phyloP scores from a whole-genome alignment of 2,888 invertebrate species.

The Neuroscelio doddi region DNA sequence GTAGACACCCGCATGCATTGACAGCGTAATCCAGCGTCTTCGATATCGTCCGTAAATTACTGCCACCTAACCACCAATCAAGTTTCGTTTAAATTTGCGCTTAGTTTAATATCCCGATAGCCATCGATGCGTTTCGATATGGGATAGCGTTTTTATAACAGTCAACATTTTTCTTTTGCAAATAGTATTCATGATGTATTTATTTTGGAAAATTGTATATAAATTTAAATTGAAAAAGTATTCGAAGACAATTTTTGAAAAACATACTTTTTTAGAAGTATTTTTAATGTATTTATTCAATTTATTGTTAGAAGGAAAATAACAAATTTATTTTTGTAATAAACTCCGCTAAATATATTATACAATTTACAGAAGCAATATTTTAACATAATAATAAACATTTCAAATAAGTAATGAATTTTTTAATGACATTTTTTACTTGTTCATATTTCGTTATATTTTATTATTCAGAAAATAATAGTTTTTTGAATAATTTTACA shows the following conservation, averaged over 20 bases:
- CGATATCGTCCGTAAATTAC: conserved; percentile 16
- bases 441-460: no score
- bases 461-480: no score
- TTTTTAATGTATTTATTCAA: no score
- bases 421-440: no score
- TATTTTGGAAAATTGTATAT: neutral
- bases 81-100: conserved; percentile 1
- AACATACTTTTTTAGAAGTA: no score
- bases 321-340: no score
- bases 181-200: neutral
- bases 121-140: neutral
- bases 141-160: neutral
- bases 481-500: no score
- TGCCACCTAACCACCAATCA: conserved; percentile 13
- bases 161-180: neutral
- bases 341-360: no score
- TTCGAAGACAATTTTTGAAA: neutral
- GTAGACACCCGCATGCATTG: conserved; percentile 19
- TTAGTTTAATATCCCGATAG: conserved; percentile 17
- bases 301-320: no score
- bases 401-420: no score
- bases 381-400: no score
- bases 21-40: conserved; percentile 4
- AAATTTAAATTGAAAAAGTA: neutral
- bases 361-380: no score